Evolutionary conservation across 2,113 vertebrate species (phyloP).

Genomic region (Glareola pratincola): DNA sequence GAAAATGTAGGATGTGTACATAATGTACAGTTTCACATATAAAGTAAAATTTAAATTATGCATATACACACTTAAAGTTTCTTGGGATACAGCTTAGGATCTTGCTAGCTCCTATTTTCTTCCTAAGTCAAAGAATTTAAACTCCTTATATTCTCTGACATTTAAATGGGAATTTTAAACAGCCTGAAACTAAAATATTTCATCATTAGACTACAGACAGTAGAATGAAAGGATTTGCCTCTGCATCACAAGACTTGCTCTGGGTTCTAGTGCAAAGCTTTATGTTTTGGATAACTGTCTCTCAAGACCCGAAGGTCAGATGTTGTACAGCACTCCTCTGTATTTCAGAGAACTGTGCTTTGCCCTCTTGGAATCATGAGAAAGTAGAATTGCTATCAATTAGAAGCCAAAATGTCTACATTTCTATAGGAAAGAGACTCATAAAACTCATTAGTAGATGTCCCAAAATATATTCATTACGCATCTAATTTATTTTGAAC

Average conservation of each 20-base stretch:
- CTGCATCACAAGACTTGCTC: neutral
- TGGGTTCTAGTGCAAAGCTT: neutral
- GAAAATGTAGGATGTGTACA: neutral
- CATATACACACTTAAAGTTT: neutral
- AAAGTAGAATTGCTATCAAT: neutral
- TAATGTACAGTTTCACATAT: neutral
- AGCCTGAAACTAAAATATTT: neutral
- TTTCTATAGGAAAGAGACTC: neutral
- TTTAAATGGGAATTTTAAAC: slow-evolving; percentile 14
- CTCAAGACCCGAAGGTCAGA: neutral
- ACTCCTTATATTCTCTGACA: neutral
- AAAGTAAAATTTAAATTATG: neutral
- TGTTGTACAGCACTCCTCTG: neutral
- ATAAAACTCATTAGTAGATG: neutral
- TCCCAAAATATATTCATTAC: neutral
- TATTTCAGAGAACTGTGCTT: neutral
- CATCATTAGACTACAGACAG: neutral
- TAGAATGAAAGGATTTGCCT: slow-evolving; percentile 1
- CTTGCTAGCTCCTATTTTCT: neutral
- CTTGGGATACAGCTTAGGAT: neutral
- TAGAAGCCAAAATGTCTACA: rapidly evolving
- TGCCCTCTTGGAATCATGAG: neutral
- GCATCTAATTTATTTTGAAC: neutral
- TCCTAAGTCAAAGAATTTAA: neutral
- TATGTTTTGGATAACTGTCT: neutral